Conservation (phyloP, 1,140 invertebrate genomes). For the Eufriesea mexicana region DNA sequence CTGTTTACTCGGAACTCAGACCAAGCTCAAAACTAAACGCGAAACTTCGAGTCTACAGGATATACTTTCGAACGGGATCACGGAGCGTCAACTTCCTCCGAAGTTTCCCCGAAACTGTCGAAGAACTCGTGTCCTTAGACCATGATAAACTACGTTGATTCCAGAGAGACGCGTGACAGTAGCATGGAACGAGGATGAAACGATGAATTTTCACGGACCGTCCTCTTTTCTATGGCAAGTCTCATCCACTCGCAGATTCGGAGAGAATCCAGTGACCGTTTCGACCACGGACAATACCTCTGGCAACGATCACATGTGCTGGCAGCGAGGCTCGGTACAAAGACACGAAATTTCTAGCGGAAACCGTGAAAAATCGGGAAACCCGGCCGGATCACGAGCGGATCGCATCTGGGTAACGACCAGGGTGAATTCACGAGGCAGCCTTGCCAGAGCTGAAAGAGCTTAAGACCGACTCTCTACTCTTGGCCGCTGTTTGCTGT, state of each 20-base stretch:
- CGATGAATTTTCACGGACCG: slow-evolving; percentile 15
- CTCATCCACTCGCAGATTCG: neutral
- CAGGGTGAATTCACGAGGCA: slow-evolving; percentile 47
- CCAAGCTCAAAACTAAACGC: no score
- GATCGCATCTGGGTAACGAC: slow-evolving; percentile 72
- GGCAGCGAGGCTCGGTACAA: slow-evolving; percentile 27
- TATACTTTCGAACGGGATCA: no score
- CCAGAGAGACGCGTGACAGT: neutral
- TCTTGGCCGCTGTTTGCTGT: slow-evolving; percentile 56
- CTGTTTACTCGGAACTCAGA: no score
- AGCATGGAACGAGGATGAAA: slow-evolving; percentile 1
- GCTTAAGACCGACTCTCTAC: slow-evolving; percentile 48
- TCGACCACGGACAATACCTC: slow-evolving; percentile 21
- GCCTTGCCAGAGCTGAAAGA: slow-evolving; percentile 39
- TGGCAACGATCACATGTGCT: slow-evolving; percentile 41
- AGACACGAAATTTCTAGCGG: slow-evolving; percentile 35
- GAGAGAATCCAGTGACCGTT: neutral
- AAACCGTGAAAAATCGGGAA: slow-evolving; percentile 68
- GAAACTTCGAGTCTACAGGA: no score
- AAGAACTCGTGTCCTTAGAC: neutral
- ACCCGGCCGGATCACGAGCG: slow-evolving; percentile 70
- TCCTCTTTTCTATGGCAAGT: neutral
- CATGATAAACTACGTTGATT: neutral
- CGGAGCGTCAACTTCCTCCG: no score
- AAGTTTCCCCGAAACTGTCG: neutral